Evolutionary conservation across 1,140 invertebrate species (phyloP).

Genomic region (Bombus pyrosoma): DNA sequence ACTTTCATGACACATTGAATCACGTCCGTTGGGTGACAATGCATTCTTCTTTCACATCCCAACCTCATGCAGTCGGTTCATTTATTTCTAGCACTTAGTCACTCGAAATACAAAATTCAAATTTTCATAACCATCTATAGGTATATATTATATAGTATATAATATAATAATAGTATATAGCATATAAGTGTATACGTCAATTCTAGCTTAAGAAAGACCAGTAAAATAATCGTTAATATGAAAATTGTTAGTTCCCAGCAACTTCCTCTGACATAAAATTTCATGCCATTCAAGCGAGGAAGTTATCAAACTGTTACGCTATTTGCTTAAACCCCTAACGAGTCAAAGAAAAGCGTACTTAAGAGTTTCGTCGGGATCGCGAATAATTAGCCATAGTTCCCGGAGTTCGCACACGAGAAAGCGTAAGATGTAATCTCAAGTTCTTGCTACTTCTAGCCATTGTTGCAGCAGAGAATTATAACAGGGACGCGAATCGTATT

Average conservation of each 20-base stretch:
- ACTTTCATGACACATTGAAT: too few species aligned
- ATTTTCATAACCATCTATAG: too few species aligned
- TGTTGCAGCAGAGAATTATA: conserved; percentile 19
- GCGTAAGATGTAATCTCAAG: conserved; percentile 13
- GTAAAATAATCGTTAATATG: neutral
- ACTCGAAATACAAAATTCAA: too few species aligned
- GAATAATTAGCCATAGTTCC: conserved; percentile 25
- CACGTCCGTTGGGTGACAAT: too few species aligned
- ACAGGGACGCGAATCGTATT: neutral
- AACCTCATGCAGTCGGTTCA: too few species aligned
- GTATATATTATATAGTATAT: too few species aligned
- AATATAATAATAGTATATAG: neutral
- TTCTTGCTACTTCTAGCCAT: neutral
- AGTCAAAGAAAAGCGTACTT: conserved; percentile 10
- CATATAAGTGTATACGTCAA: too few species aligned
- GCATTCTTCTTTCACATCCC: too few species aligned
- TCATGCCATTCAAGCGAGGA: neutral
- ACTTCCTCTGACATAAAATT: neutral
- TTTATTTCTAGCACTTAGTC: too few species aligned
- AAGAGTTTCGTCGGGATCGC: neutral
- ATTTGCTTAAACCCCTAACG: conserved; percentile 7
- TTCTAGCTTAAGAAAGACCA: too few species aligned
- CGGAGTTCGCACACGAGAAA: neutral
- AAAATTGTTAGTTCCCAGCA: neutral
- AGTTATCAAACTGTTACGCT: neutral